phyloP scores from a whole-genome alignment of 2,888 invertebrate genomes.

The Epirrita christyi region DNA sequence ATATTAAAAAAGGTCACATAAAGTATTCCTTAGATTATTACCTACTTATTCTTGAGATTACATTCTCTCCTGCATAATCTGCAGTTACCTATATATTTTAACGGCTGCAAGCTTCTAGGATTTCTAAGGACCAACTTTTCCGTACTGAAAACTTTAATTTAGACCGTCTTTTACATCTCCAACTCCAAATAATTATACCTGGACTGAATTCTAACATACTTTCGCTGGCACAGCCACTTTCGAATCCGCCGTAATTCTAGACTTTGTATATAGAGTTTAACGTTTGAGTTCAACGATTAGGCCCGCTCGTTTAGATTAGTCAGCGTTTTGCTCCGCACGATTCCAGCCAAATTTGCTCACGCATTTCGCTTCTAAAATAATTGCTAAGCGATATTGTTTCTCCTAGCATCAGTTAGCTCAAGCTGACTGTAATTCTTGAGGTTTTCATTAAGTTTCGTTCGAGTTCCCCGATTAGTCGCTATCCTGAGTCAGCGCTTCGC shows the following conservation, averaged over 20 bases:
- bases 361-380: too few species aligned
- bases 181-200: constrained; percentile 32
- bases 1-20: too few species aligned
- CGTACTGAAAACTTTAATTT: constrained; percentile 28
- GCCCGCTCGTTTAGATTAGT: too few species aligned
- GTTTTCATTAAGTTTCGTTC: constrained; percentile 34
- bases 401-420: not conserved
- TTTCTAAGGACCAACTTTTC: constrained; percentile 27
- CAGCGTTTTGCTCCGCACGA: too few species aligned
- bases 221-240: constrained; percentile 28
- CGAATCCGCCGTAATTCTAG: constrained; percentile 10
- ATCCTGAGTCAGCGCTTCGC: constrained; percentile 51
- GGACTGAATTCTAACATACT: constrained; percentile 32
- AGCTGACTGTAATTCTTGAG: constrained; percentile 25
- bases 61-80: constrained; percentile 4
- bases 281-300: too few species aligned
- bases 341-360: too few species aligned
- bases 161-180: constrained; percentile 31
- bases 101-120: constrained; percentile 20
- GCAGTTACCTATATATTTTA: constrained; percentile 23
- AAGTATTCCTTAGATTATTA: not conserved
- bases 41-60: not conserved
- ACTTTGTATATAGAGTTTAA: too few species aligned
- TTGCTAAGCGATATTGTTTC: not conserved
- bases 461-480: constrained; percentile 54